Percentiles rank a stretch among this genome's conserved stretches.
These are phyloP conservation scores for Rhabdomys pumilio DNA, from an alignment of 2,797 vertebrate genomes.

Conservation along the genomic window DNA sequence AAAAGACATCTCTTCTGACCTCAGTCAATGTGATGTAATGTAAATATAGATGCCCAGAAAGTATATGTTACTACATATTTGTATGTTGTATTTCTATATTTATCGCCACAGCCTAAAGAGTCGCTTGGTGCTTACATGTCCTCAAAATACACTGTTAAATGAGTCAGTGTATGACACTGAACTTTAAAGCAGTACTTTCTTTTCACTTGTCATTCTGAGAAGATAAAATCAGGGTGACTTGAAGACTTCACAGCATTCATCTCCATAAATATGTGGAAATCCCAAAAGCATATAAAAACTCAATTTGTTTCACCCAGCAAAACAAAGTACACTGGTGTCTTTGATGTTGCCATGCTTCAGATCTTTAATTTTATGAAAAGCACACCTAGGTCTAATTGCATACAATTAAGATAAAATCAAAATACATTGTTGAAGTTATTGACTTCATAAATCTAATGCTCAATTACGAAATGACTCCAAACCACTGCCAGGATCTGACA, in stretches of 20 bases:
- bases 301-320: conserved; percentile 67
- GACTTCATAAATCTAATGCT: conserved; percentile 80
- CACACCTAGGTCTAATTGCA: conserved; percentile 85
- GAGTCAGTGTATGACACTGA: not conserved
- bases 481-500: conserved; percentile 60
- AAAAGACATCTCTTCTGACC: not conserved
- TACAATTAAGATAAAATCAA: conserved; percentile 83
- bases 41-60: not conserved
- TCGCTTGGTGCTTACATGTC: not conserved
- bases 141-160: conserved; percentile 44
- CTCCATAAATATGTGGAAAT: conserved; percentile 65
- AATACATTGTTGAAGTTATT: conserved; percentile 75
- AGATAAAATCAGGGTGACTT: conserved; percentile 45
- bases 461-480: conserved; percentile 74
- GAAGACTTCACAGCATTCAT: conserved; percentile 36
- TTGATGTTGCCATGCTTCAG: conserved; percentile 67
- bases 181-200: not conserved
- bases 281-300: conserved; percentile 53
- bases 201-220: conserved; percentile 32
- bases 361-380: conserved; percentile 80
- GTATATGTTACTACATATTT: not conserved
- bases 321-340: conserved; percentile 25
- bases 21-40: not conserved
- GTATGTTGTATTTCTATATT: not conserved
- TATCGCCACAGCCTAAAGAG: not conserved